A percentile compares a stretch with the other conserved stretches of the same genome.
phyloP scores from a whole-genome alignment of 2,113 vertebrate genomes.

The Stegastes partitus region DNA sequence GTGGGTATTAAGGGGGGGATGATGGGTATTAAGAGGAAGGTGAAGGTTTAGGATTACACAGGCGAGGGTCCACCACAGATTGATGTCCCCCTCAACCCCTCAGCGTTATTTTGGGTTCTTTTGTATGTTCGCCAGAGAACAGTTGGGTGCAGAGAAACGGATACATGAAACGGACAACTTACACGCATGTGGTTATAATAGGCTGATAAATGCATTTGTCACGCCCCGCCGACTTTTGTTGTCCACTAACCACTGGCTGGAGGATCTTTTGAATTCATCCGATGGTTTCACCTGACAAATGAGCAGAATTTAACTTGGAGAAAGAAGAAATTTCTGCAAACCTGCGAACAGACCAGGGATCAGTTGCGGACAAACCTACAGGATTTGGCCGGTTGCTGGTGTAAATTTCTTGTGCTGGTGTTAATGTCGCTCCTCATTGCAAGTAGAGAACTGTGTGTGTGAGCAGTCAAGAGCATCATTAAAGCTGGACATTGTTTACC shows the following conservation, averaged over 20 bases:
- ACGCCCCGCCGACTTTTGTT: constrained; percentile 54
- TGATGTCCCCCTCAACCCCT: constrained; percentile 82
- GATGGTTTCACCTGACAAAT: constrained; percentile 10
- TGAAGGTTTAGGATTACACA: constrained; percentile 85
- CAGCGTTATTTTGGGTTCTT: constrained; percentile 84
- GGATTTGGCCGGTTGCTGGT: not conserved
- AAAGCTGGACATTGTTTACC: not conserved
- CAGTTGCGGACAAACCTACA: constrained; percentile 4
- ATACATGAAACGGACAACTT: constrained; percentile 42
- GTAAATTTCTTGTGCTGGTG: constrained; percentile 21
- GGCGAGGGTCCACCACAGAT: constrained; percentile 78
- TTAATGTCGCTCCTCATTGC: constrained; percentile 37
- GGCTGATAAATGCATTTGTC: constrained; percentile 61
- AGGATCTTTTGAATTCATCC: constrained; percentile 12
- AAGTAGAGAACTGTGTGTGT: constrained; percentile 5
- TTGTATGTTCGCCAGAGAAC: constrained; percentile 83
- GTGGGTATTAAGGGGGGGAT: constrained; percentile 78
- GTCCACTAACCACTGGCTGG: not conserved
- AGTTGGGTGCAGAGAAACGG: constrained; percentile 63
- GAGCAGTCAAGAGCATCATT: not conserved
- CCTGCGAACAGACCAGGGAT: not conserved
- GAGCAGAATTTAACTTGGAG: not conserved
- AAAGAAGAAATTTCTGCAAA: constrained; percentile 1
- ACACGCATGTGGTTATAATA: constrained; percentile 50
- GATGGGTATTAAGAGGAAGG: constrained; percentile 82